Base-by-base conservation (phyloP, 92 coral and sea anemone genomes). In the Heteractis magnifica region DNA sequence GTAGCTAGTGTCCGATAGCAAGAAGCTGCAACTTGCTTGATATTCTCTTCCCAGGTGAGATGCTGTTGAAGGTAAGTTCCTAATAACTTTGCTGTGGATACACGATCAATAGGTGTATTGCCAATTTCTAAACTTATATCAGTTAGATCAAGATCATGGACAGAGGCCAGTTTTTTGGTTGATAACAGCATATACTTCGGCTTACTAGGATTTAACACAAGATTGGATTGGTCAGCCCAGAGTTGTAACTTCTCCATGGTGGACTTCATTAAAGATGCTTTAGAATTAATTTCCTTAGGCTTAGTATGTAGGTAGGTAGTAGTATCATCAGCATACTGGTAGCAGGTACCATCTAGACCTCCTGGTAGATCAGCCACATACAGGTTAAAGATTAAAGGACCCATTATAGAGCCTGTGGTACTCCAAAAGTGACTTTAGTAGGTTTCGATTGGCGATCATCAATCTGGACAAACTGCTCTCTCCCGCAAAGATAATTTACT, bases 291-390 rank as follows among this genome's bases (percentile, higher is more conserved):
- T 7, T 86, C 81, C 8, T 71, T 26, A 3, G 77, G 82, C 78
- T 84, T 87, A 6, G 83, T 23, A 65, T 87, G 90, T 11, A 41
- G 86, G 77, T 55, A 82, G 50, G 84, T 34, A 23, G 86, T 87
- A 44, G 86, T 84, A 52, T 85, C 91, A 71, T 91, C 94, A 12
- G 91, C 94, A 78, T 90, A 87, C 52, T 87, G 93, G 49, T 60
- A 81, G 72, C 87, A 87, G 53, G 58, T 59, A 53, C 89, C 81
- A 82, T 77, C 81, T 14, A 84, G 44, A 6, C 75, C 15, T 15
- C 70, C 85, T 15, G 84, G 90, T 13, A 90, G 77, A 56, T 83
- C 88, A 11, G 89, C 87, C 56, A 90, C 88, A 55, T 83, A 86
- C 12, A 83, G 83, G 70, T 79, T 90, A 34, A 84, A 85, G 12